Percentiles rank a stretch among this genome's conserved stretches.
phyloP scores from a whole-genome alignment of 2,888 invertebrate species.

The Eutolmus rufibarbis region DNA sequence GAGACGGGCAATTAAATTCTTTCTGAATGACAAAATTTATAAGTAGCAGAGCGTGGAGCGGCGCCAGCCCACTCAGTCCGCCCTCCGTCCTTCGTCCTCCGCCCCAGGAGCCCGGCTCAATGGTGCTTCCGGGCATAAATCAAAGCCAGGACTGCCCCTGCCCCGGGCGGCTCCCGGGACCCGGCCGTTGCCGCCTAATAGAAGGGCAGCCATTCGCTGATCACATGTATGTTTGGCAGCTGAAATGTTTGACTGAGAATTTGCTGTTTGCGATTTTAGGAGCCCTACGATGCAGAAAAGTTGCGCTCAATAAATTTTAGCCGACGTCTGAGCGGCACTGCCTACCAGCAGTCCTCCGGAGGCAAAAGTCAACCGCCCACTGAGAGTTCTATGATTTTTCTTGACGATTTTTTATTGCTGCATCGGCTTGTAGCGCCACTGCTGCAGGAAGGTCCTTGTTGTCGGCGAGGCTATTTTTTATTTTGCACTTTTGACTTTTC shows the following conservation, averaged over 20 bases:
- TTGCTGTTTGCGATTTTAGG: background rate
- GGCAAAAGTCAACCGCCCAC: conserved; percentile 5
- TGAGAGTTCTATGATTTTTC: conserved; percentile 6
- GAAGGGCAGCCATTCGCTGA: background rate
- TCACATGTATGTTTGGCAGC: conserved; percentile 25
- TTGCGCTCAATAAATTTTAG: conserved; percentile 20
- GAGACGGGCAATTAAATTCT: conserved; percentile 15
- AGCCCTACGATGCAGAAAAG: conserved; percentile 25
- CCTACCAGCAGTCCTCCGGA: conserved; percentile 5
- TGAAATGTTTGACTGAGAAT: conserved; percentile 15
- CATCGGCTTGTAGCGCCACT: background rate
- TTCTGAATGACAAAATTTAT: background rate
- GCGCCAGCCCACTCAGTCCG: background rate
- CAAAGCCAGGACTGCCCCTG: background rate
- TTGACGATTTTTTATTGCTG: conserved; percentile 16
- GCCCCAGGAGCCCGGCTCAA: background rate
- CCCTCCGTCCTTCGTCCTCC: background rate
- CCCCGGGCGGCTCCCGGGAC: background rate
- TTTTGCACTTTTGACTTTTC: background rate
- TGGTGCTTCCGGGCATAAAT: background rate
- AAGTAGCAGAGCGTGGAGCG: background rate
- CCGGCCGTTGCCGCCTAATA: background rate
- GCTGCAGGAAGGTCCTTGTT: background rate
- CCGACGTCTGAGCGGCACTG: background rate
- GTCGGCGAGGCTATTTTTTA: background rate